These are phyloP conservation scores for Paragorgia papillata DNA, from an alignment of 92 coral and sea anemone species.

Conservation along the genomic window DNA sequence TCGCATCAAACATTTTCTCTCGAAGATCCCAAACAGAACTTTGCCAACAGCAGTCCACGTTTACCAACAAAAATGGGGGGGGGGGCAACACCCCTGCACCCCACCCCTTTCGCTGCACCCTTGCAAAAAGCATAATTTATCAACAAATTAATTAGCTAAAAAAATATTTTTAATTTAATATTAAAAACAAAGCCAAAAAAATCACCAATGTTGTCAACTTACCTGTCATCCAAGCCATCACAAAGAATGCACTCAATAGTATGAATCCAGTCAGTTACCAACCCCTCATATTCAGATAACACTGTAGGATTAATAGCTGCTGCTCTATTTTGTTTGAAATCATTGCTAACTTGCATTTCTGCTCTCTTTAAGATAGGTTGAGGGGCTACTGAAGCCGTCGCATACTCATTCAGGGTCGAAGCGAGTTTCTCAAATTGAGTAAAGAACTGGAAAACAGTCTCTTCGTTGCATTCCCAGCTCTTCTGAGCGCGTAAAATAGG, in stretches of 20 bases:
- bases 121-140: no score
- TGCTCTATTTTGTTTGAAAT: conserved; percentile 96
- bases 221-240: conserved; percentile 92
- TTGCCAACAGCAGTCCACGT: no score
- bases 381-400: conserved; percentile 88
- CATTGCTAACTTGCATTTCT: conserved; percentile 88
- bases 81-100: no score
- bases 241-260: conserved; percentile 83
- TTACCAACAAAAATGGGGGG: no score
- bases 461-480: conserved; percentile 83
- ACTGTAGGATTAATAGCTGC: conserved; percentile 95
- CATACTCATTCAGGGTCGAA: conserved; percentile 86
- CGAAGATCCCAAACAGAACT: no score
- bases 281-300: conserved; percentile 86
- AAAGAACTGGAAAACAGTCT: conserved; percentile 79
- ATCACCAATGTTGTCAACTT: not conserved
- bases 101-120: not conserved
- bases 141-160: no score
- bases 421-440: conserved; percentile 87
- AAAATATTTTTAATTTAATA: no score
- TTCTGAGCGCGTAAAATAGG: conserved; percentile 91
- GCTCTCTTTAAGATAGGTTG: conserved; percentile 93
- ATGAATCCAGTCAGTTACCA: conserved; percentile 87
- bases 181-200: no score
- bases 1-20: no score